Conservation (phyloP, 2,113 vertebrate genomes). For the Semicossyphus pulcher region DNA sequence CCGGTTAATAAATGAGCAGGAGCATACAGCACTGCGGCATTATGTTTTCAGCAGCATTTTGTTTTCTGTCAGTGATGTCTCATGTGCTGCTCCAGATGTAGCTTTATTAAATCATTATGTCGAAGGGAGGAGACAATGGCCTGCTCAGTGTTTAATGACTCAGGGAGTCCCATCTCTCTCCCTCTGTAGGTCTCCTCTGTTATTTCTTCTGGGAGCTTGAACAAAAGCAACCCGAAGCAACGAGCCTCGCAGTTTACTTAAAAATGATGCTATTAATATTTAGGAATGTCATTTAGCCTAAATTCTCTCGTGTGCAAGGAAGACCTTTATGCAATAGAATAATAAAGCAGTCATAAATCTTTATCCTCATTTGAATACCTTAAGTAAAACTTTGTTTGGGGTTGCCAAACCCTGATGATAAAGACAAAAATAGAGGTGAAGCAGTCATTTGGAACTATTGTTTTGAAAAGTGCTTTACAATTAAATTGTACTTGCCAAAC, state of each 20-base stretch:
- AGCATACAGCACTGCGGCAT: conserved; percentile 62
- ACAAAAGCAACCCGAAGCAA: conserved; percentile 61
- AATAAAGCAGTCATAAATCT: conserved; percentile 63
- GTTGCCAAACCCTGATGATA: conserved; percentile 11
- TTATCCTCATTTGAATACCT: conserved; percentile 52
- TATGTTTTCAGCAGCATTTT: conserved; percentile 71
- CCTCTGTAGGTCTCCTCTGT: conserved; percentile 44
- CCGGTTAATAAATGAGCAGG: conserved; percentile 68
- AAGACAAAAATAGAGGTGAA: conserved; percentile 1
- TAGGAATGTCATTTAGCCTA: conserved; percentile 55
- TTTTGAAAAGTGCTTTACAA: background rate
- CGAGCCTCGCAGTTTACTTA: conserved; percentile 59
- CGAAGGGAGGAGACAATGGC: conserved; percentile 74
- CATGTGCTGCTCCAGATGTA: conserved; percentile 69
- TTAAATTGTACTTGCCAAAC: conserved; percentile 11
- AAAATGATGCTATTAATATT: conserved; percentile 70
- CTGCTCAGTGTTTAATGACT: conserved; percentile 76
- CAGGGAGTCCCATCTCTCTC: conserved; percentile 63
- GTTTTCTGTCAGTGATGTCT: conserved; percentile 72
- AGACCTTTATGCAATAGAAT: conserved; percentile 58
- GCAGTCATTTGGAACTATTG: conserved; percentile 10
- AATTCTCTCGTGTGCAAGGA: conserved; percentile 42
- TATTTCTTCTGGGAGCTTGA: conserved; percentile 60
- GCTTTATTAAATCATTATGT: conserved; percentile 80
- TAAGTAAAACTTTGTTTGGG: conserved; percentile 43